Evolutionary conservation across 2,113 vertebrate species (phyloP).

Genomic region (Talpa occidentalis): DNA sequence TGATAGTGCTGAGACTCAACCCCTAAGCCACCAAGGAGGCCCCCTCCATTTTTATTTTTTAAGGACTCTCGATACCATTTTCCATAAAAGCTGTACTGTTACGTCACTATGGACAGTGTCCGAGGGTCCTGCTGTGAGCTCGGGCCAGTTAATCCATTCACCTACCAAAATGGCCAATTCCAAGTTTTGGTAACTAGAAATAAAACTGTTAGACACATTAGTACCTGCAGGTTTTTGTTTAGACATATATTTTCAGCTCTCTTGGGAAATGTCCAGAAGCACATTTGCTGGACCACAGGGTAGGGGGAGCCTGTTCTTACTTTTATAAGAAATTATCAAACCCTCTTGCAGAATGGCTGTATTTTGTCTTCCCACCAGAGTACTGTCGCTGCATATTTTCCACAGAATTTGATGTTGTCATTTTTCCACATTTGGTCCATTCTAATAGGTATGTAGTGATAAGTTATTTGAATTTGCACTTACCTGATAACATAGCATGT

Average conservation of each 20-base stretch:
- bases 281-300: background rate
- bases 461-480: background rate
- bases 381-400: background rate
- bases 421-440: background rate
- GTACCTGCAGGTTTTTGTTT: background rate
- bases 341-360: background rate
- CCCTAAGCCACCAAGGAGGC: no score
- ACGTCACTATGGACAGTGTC: no score
- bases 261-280: background rate
- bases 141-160: background rate
- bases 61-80: no score
- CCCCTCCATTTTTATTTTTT: no score
- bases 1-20: no score
- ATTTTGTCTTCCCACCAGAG: background rate
- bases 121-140: background rate
- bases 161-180: background rate
- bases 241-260: background rate
- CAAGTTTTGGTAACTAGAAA: background rate
- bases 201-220: background rate
- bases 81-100: no score
- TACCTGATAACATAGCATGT: background rate
- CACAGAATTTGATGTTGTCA: background rate
- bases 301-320: background rate
- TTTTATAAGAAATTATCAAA: background rate
- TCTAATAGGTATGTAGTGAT: background rate